Evolutionary conservation across 2,797 vertebrate genomes (phyloP), one percentile per base, ranked within the genome.

Genomic region (Forpus xanthops): DNA sequence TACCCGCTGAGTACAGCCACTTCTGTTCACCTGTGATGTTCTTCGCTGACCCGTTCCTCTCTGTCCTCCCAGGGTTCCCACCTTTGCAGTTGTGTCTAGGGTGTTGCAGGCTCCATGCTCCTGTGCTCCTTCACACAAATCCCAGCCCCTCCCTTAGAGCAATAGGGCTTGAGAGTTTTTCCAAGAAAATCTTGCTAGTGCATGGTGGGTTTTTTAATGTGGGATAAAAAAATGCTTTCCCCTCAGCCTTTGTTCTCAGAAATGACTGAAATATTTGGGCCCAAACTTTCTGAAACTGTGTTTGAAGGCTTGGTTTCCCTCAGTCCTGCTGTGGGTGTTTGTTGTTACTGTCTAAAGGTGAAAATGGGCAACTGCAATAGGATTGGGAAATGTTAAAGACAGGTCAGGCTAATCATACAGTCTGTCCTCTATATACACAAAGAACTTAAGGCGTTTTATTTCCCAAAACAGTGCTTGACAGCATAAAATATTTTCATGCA

Each of bases 391-490:
- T 39, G 76, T 80, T 92, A 65, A 73, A 83, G 77, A 70, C 76
- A 88, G 88, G 77, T 78, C 87, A 84, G 47, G 56, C 44, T 89
- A 67, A 85, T 87, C 41, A 23, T 74, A 61, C 33, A 67, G 64
- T 35, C 64, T 89, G 50, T 84, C 56, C 37, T 83, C 42, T 88
- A 49, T 72, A 44, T 60, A 91, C 6, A 31, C 82, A 83, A 64
- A 80, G 83, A 94, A 74, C 61, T 87, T 67, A 67, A 64, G 52
- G 83, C 6, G 25, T 95, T 96, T 96, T 91, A 74, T 96, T 94
- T 90, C 90, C 80, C 74, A 49, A 93, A 96, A 93, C 88, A 83
- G 53, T 68, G 56, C 72, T 89, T 93, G 84, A 93, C 80, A 94
- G 88, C 42, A 64, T 77, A 62, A 93, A 94, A 61, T 18, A 65